A percentile compares a stretch with the other conserved stretches of the same genome.
phyloP scores from a whole-genome alignment of 2,113 vertebrate genomes.

The Fukomys damarensis region DNA sequence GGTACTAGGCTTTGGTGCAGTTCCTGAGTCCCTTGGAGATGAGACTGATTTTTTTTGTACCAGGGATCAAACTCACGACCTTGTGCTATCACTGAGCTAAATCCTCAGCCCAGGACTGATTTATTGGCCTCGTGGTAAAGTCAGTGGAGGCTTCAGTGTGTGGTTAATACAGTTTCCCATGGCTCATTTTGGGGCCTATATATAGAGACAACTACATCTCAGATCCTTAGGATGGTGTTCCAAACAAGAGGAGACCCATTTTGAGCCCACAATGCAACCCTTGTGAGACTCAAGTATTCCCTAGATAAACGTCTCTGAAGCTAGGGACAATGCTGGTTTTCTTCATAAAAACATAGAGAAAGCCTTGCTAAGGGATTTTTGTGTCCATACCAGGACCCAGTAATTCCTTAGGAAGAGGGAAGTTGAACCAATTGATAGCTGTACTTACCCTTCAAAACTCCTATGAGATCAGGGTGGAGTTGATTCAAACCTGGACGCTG shows the following conservation, averaged over 20 bases:
- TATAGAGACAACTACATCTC: background rate
- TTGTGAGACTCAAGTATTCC: background rate
- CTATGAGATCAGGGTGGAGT: background rate
- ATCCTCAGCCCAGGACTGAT: too few species aligned
- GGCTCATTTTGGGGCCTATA: background rate
- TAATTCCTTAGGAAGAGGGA: background rate
- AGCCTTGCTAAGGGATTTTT: background rate
- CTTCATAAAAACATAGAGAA: background rate
- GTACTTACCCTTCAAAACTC: background rate
- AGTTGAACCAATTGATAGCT: background rate
- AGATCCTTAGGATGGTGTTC: background rate
- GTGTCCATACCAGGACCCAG: background rate
- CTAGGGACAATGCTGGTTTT: background rate
- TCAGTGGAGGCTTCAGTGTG: background rate
- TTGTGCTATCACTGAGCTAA: too few species aligned
- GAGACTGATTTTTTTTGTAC: too few species aligned
- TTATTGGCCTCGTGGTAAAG: too few species aligned
- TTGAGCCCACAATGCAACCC: background rate
- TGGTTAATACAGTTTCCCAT: background rate
- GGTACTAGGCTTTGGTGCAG: too few species aligned
- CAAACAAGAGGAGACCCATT: background rate
- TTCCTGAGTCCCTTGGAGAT: too few species aligned
- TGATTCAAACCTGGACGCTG: background rate
- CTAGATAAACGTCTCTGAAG: background rate
- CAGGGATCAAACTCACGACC: too few species aligned